Evolutionary conservation across 30 jellyfish, hydroid and myxozoan genomes (phyloP), one percentile per base, ranked within the genome.

Genomic region (Catostylus mosaicus): DNA sequence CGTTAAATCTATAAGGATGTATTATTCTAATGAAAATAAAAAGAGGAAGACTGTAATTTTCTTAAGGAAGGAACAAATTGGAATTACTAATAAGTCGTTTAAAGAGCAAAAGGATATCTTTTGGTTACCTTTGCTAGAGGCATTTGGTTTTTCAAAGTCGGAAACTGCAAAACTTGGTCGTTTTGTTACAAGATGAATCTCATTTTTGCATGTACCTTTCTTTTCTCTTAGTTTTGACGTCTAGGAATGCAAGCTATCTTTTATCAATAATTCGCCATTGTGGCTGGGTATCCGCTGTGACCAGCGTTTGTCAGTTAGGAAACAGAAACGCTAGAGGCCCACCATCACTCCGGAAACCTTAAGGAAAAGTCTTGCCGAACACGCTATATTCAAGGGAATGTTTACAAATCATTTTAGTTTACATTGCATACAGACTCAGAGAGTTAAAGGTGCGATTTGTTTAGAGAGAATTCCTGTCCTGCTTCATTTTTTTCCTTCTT

Each of bases 321-420:
- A 66, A 80, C 62, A 34, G 90, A 80, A 18, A 65, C 59, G 84
- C 90, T 50, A 51, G 90, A 36, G 52, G 83, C 77, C 89, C 84
- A 80, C 90, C 90, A 67, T 80, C 73, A 80, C 33, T 80, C 90
- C 90, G 90, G 90, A 80, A 80, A 69, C 90, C 84, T 29, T 51
- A 45, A 67, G 90, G 78, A 66, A 70, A 80, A 72, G 78, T 70
- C 90, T 35, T 80, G 90, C 90, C 77, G 90, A 80, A 80, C 80
- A 80, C 90, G 80, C 90, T 79, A 57, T 71, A 45, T 23, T 80
- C 84, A 24, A 80, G 61, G 71, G 90, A 43, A 30, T 72, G 79
- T 80, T 80, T 80, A 50, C 68, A 80, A 65, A 65, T 32, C 66
- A 63, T 46, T 66, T 23, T 80, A 84, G 73, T 80, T 80, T 80